Evolutionary conservation across 2,113 vertebrate species (phyloP).

Genomic region (Onychostruthus taczanowskii): DNA sequence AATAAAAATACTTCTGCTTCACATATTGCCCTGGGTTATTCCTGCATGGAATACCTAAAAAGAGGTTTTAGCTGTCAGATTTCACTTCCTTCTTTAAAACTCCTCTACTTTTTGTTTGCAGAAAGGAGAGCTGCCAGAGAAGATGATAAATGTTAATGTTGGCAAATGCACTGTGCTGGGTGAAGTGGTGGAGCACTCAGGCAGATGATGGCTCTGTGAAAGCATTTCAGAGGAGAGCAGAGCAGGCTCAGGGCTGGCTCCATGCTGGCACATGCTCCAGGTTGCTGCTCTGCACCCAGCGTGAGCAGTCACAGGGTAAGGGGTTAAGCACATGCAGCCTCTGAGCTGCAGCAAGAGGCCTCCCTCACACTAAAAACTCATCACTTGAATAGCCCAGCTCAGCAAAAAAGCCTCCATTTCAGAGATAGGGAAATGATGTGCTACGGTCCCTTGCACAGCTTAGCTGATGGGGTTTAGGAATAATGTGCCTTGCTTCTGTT

Average conservation of each 20-base stretch:
- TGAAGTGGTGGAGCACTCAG: neutral
- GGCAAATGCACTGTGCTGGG: neutral
- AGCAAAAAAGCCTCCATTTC: neutral
- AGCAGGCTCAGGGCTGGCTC: neutral
- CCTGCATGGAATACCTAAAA: neutral
- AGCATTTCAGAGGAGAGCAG: neutral
- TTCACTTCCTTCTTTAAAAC: neutral
- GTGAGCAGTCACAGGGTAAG: neutral
- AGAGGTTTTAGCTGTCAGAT: neutral
- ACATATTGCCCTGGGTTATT: neutral
- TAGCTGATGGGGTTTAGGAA: neutral
- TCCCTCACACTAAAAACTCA: neutral
- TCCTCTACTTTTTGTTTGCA: neutral
- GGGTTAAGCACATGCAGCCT: neutral
- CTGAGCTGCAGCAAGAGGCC: neutral
- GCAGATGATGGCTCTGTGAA: neutral
- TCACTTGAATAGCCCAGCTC: neutral
- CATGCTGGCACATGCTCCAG: neutral
- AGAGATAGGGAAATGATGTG: neutral
- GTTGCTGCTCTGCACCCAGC: neutral
- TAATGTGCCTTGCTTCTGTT: conserved; percentile 10
- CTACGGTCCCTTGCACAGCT: neutral
- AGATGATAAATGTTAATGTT: neutral
- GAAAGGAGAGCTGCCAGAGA: neutral
- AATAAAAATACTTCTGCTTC: neutral